A percentile compares a stretch with the other conserved stretches of the same genome.
phyloP scores from a whole-genome alignment of 2,888 invertebrate genomes.

The Eupithecia inturbata region DNA sequence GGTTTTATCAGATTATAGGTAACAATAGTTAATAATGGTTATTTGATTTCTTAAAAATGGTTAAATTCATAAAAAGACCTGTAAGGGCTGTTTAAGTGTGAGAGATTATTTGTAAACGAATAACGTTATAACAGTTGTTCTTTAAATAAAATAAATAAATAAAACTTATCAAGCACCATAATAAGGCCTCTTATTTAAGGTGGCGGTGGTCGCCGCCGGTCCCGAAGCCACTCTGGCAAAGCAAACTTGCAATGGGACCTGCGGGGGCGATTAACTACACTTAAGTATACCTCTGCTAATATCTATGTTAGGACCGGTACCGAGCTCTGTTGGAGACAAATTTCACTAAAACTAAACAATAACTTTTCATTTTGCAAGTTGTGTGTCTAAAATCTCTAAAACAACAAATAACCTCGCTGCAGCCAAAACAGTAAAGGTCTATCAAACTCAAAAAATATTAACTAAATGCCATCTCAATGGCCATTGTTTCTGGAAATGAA shows the following conservation, averaged over 20 bases:
- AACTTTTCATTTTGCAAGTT: conserved; percentile 53
- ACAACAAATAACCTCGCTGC: conserved; percentile 27
- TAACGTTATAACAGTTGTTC: no score
- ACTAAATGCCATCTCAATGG: conserved; percentile 41
- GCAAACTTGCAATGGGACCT: conserved; percentile 68
- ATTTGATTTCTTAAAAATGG: no score
- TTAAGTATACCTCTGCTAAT: conserved; percentile 68
- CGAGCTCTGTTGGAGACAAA: conserved; percentile 65
- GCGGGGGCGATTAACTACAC: conserved; percentile 68
- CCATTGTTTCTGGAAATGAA: conserved; percentile 54
- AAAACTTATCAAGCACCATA: neutral
- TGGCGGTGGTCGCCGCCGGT: conserved; percentile 41
- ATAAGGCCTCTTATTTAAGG: neutral
- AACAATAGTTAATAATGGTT: no score
- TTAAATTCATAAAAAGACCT: neutral
- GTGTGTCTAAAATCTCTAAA: conserved; percentile 27
- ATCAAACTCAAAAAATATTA: conserved; percentile 34
- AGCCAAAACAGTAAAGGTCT: conserved; percentile 26
- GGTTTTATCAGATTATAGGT: neutral
- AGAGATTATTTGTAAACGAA: no score
- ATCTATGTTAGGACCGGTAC: conserved; percentile 60
- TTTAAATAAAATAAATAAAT: no score
- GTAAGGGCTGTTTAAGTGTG: no score
- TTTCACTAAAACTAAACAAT: conserved; percentile 60
- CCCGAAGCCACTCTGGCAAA: conserved; percentile 54